These are phyloP conservation scores for Agapornis canus DNA, from an alignment of 2,797 vertebrate genomes.

Conservation along the genomic window DNA sequence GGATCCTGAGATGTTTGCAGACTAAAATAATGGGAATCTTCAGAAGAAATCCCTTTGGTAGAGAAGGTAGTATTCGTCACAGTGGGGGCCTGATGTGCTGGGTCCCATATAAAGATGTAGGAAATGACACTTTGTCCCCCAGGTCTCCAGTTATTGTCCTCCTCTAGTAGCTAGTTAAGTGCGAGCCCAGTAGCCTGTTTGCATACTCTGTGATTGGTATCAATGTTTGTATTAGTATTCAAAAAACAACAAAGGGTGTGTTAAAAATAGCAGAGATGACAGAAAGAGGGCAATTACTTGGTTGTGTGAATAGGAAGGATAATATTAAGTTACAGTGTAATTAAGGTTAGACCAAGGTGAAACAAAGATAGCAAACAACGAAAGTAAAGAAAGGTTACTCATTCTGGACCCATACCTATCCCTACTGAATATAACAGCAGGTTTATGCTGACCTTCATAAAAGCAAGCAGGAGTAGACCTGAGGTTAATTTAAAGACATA, in stretches of 20 bases:
- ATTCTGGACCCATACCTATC: not conserved
- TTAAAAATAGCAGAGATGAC: conserved; percentile 70
- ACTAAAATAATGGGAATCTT: not conserved
- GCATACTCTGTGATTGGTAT: conserved; percentile 55
- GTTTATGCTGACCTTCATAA: not conserved
- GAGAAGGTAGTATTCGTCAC: not conserved
- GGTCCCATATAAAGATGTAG: not conserved
- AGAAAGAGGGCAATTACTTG: conserved; percentile 68
- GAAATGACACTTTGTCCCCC: conserved; percentile 6
- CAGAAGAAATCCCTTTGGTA: not conserved
- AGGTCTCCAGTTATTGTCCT: not conserved
- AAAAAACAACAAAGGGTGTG: conserved; percentile 63
- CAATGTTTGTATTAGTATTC: conserved; percentile 70
- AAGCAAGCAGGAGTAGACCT: not conserved
- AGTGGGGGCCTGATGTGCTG: not conserved
- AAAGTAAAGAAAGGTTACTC: conserved; percentile 23
- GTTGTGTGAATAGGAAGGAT: conserved; percentile 56
- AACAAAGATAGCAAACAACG: conserved; percentile 53
- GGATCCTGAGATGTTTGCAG: not conserved
- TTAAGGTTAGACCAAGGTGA: conserved; percentile 71
- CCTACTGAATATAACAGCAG: not conserved
- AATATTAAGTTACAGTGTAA: conserved; percentile 68
- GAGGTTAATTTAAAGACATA: conserved; percentile 14
- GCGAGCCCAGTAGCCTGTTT: conserved; percentile 52
- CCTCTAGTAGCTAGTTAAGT: not conserved